Evolutionary conservation across 2,797 vertebrate species (phyloP), one percentile per base, ranked within the genome.

Genomic region (Paedocypris micromegethes): DNA sequence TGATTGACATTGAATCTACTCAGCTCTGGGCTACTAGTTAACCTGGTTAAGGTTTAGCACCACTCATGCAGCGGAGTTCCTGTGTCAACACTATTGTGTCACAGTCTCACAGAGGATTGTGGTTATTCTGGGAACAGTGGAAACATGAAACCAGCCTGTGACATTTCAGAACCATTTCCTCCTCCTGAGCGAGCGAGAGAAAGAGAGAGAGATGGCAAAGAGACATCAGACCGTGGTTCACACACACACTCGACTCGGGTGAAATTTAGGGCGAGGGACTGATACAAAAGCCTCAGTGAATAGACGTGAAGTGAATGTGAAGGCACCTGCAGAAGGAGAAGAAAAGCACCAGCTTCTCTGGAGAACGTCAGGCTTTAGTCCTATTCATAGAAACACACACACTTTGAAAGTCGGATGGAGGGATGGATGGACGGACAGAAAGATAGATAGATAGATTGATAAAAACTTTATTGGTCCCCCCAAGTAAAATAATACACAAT

Each of bases 121-220:
- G 50, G 50, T 54, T 68, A 61, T 54, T 61, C 50, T 47, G 2
- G 58, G 49, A 42, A 61, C 44, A 52, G 50, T 68, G 40, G 59
- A 75, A 78, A 72, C 44, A 67, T 59, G 72, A 71, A 59, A 43
- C 44, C 58, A 8, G 8, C 41, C 64, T 70, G 59, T 82, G 70
- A 79, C 61, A 74, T 77, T 71, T 74, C 8, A 69, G 39, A 60
- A 48, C 40, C 46, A 69, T 50, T 67, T 76, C 50, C 70, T 73
- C 4, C 41, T 52, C 9, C 62, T 50, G 39, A 51, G 48, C 52
- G 5, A 45, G 55, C 3, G 43, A 38, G 48, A 9, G 44, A 48
- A 43, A 58, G 66, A 3, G 49, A 39, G 9, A 23, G 48, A 3
- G 54, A 43, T 5, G 59, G 55, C 58, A 59, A 49, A 9, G 7